A percentile compares a stretch with the other conserved stretches of the same genome.
Conservation (phyloP, 2,888 invertebrate species). For the Cantharis lateralis region DNA sequence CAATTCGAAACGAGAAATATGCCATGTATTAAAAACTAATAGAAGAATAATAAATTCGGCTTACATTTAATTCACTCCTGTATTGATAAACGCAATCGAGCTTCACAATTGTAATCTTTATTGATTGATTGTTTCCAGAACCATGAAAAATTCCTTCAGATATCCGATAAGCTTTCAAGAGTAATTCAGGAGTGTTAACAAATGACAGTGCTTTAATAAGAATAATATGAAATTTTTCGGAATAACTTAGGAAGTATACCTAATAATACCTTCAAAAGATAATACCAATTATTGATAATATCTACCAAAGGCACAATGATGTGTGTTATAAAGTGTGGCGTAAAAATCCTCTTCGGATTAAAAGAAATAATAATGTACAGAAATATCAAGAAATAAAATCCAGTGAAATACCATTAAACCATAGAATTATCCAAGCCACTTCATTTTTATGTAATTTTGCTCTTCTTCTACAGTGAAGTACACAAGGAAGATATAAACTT, state of each 20-base stretch:
- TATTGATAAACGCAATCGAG: slow-evolving; percentile 15
- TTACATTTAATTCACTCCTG: slow-evolving; percentile 27
- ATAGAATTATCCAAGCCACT: neutral
- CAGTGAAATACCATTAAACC: slow-evolving; percentile 33
- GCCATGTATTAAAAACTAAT: slow-evolving; percentile 10
- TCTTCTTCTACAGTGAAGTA: neutral
- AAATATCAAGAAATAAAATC: slow-evolving; percentile 41
- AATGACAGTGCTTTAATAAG: neutral
- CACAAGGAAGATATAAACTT: neutral
- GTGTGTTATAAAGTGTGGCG: neutral
- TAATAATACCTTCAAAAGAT: neutral
- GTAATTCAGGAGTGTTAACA: slow-evolving; percentile 38
- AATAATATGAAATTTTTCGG: neutral
- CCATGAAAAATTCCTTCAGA: slow-evolving; percentile 24
- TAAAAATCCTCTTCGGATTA: slow-evolving; percentile 20
- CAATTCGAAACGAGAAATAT: slow-evolving; percentile 9
- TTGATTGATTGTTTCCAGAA: slow-evolving; percentile 30
- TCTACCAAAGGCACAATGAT: neutral
- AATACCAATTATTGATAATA: neutral
- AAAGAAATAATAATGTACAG: slow-evolving; percentile 41
- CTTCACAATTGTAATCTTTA: slow-evolving; percentile 23
- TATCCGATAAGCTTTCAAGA: slow-evolving; percentile 27
- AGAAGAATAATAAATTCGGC: slow-evolving; percentile 24
- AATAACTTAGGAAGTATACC: neutral
- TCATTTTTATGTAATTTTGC: neutral